phyloP scores from a whole-genome alignment of 2,113 vertebrate genomes.

The Tauraco erythrolophus region DNA sequence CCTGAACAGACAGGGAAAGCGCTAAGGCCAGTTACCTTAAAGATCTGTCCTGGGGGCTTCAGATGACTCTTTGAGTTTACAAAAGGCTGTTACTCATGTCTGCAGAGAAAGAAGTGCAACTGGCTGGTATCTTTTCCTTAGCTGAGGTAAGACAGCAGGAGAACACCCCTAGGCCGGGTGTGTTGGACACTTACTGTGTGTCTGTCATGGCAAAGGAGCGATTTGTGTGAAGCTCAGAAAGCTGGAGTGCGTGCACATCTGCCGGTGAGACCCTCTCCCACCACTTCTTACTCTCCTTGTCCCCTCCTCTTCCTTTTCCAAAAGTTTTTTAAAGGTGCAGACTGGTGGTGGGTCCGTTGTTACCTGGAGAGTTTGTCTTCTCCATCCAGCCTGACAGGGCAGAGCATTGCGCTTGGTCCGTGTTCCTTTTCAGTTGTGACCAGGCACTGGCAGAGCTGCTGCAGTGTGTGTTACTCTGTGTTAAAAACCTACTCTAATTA shows the following conservation, averaged over 20 bases:
- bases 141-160: not conserved
- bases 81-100: rapidly evolving
- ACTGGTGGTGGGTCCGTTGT: rapidly evolving
- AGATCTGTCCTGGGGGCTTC: not conserved
- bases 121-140: not conserved
- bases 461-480: not conserved
- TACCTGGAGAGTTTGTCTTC: not conserved
- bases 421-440: too few species aligned
- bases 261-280: not conserved
- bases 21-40: rapidly evolving
- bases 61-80: not conserved
- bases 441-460: not conserved
- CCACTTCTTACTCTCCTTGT: not conserved
- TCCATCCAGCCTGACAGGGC: not conserved
- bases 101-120: not conserved
- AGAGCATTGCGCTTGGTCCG: rapidly evolving
- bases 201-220: not conserved
- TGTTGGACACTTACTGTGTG: rapidly evolving
- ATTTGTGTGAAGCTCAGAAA: not conserved
- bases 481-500: not conserved
- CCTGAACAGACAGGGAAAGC: not conserved
- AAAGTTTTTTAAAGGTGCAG: not conserved
- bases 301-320: not conserved
- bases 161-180: rapidly evolving
- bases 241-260: not conserved